Conservation (phyloP, 2,888 invertebrate species). For the Tipula unca region DNA sequence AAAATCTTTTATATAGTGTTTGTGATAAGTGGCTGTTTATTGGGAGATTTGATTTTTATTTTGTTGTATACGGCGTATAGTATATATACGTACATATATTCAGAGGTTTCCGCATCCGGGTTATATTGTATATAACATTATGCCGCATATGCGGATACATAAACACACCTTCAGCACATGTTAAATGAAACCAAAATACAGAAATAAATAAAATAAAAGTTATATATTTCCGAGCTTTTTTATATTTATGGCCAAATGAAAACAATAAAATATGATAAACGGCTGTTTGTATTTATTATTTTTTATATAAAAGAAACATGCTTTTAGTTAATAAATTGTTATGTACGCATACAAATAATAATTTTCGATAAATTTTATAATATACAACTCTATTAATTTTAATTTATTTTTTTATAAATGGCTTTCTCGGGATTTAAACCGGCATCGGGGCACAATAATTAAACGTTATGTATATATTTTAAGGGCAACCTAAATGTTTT, state of each 20-base stretch:
- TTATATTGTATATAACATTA: background rate
- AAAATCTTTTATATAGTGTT: background rate
- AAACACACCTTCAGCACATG: background rate
- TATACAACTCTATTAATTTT: background rate
- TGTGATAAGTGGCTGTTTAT: background rate
- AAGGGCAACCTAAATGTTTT: too few relatives aligned
- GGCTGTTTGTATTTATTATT: background rate
- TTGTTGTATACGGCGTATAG: background rate
- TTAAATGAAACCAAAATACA: background rate
- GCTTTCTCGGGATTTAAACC: background rate
- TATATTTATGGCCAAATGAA: background rate
- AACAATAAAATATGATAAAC: conserved; percentile 14
- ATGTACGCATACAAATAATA: background rate
- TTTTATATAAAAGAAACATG: background rate
- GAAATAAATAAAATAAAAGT: background rate
- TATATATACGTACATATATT: background rate
- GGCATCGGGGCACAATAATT: background rate
- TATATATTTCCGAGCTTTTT: background rate
- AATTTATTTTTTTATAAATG: background rate
- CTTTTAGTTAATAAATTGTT: background rate
- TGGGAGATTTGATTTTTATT: background rate
- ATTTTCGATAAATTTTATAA: background rate
- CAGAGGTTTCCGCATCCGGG: background rate
- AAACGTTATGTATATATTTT: too few relatives aligned
- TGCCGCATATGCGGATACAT: background rate